Conservation (phyloP, 2,888 invertebrate genomes). For the Perizoma flavofasciatum region DNA sequence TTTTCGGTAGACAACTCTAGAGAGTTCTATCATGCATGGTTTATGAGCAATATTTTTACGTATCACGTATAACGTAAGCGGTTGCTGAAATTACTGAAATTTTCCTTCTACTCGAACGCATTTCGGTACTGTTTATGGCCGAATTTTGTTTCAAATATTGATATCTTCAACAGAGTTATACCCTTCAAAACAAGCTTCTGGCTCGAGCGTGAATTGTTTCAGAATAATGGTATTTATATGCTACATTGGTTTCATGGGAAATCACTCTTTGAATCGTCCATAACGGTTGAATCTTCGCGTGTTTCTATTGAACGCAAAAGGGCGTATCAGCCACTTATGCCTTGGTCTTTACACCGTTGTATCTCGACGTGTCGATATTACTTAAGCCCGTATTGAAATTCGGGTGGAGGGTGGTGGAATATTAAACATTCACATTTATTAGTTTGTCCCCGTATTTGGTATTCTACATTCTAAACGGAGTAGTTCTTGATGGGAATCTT, state of each 20-base stretch:
- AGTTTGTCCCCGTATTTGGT: slow-evolving; percentile 81
- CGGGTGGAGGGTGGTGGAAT: slow-evolving; percentile 57
- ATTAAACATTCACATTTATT: slow-evolving; percentile 83
- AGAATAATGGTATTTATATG: slow-evolving; percentile 83
- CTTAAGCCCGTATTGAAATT: slow-evolving; percentile 78
- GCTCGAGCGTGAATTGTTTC: slow-evolving; percentile 70
- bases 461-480: slow-evolving; percentile 77
- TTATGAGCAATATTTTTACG: slow-evolving; percentile 29
- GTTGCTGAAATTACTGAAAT: slow-evolving; percentile 7
- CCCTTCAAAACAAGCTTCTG: slow-evolving; percentile 28
- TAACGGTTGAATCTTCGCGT: slow-evolving; percentile 64
- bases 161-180: slow-evolving; percentile 22
- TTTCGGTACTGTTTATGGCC: background rate
- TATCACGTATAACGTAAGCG: slow-evolving; percentile 17
- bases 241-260: slow-evolving; percentile 83
- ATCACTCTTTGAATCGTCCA: slow-evolving; percentile 78
- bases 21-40: slow-evolving; percentile 34
- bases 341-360: slow-evolving; percentile 31
- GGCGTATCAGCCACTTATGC: slow-evolving; percentile 28
- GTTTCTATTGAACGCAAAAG: slow-evolving; percentile 40
- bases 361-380: slow-evolving; percentile 61
- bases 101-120: slow-evolving; percentile 5
- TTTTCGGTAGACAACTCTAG: slow-evolving; percentile 38
- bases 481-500: slow-evolving; percentile 73
- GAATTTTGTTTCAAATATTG: slow-evolving; percentile 17